A percentile compares a stretch with the other conserved stretches of the same genome.
These are phyloP conservation scores for Psilopsiagon aurifrons DNA, from an alignment of 2,113 vertebrate genomes.

Conservation along the genomic window DNA sequence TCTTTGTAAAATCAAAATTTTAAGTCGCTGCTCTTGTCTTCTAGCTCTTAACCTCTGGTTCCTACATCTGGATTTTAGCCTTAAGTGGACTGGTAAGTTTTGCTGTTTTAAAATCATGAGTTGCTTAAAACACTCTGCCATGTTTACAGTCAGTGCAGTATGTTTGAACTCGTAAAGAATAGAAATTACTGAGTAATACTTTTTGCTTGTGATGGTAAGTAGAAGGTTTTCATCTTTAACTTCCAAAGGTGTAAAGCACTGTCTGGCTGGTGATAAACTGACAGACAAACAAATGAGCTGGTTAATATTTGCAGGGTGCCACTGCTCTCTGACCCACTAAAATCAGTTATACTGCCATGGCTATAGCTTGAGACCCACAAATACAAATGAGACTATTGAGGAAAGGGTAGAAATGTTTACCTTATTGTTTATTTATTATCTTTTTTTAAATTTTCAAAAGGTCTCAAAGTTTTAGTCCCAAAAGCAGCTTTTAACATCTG, in stretches of 20 bases:
- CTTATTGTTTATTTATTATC: not conserved
- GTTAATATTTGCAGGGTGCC: not conserved
- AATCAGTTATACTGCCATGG: not conserved
- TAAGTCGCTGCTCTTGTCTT: slow-evolving; percentile 68
- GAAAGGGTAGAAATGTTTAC: not conserved
- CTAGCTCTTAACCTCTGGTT: slow-evolving; percentile 90
- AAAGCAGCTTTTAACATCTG: not conserved
- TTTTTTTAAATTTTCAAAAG: not conserved
- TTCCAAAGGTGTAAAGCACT: not conserved
- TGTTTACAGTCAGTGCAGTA: not conserved
- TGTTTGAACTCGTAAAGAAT: not conserved
- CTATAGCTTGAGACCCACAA: not conserved
- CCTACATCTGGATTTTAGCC: slow-evolving; percentile 93
- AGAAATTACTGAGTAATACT: not conserved
- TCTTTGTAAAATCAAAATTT: not conserved
- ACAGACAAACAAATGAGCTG: not conserved
- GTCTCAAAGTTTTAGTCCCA: not conserved
- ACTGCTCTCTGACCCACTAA: not conserved
- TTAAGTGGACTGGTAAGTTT: slow-evolving; percentile 94
- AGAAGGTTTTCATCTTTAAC: not conserved
- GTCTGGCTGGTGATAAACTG: not conserved
- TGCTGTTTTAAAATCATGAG: not conserved
- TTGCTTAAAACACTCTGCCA: not conserved
- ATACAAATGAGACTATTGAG: not conserved
- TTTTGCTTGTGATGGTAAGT: not conserved